A percentile compares a stretch with the other conserved stretches of the same genome.
These are phyloP conservation scores for Cyanistes caeruleus DNA, from an alignment of 2,113 vertebrate species.

Conservation along the genomic window DNA sequence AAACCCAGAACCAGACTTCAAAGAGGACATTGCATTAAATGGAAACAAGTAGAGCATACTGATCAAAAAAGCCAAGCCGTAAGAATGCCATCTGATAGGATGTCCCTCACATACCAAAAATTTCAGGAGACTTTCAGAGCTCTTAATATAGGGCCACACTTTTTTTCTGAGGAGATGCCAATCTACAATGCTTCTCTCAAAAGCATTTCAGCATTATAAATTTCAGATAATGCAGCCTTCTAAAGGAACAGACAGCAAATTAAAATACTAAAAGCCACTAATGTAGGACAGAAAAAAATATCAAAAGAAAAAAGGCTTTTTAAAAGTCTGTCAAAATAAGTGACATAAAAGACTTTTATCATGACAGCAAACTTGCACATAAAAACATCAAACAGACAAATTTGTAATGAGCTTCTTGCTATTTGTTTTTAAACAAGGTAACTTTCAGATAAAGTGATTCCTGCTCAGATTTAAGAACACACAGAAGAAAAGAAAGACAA, in stretches of 20 bases:
- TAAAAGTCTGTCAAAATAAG: neutral
- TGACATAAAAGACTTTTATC: neutral
- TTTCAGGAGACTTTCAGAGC: neutral
- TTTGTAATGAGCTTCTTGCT: neutral
- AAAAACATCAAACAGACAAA: neutral
- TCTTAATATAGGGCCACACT: neutral
- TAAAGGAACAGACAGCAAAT: neutral
- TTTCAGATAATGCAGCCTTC: neutral
- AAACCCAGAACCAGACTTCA: neutral
- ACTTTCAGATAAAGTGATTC: neutral
- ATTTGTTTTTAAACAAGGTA: neutral
- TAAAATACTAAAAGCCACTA: constrained; percentile 10
- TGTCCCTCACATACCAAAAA: neutral
- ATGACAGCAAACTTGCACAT: neutral
- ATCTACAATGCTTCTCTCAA: neutral
- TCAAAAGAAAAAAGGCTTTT: neutral
- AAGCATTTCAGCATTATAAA: neutral
- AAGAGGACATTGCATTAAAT: neutral
- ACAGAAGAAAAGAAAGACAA: neutral
- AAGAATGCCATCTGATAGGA: neutral
- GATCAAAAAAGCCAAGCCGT: neutral
- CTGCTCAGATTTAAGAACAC: neutral
- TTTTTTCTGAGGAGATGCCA: neutral
- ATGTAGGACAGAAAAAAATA: neutral
- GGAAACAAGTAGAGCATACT: neutral